Conservation (phyloP, 2,113 vertebrate genomes). For the Bagarius yarrelli region DNA sequence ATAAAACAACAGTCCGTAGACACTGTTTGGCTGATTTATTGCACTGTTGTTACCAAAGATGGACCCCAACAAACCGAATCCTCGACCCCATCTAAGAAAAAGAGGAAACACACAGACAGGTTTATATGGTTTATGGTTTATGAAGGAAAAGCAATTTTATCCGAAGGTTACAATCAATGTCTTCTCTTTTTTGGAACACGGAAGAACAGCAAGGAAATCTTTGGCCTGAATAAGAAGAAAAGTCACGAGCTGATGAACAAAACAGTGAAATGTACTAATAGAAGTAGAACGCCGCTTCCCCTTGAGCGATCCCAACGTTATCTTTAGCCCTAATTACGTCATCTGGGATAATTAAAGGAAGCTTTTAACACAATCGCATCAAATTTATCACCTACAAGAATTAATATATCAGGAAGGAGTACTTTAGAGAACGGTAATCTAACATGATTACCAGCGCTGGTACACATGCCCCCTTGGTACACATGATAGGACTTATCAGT, state of each 20-base stretch:
- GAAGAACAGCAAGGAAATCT: conserved; percentile 7
- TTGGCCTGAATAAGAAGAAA: conserved; percentile 33
- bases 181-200: not conserved
- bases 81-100: conserved; percentile 89
- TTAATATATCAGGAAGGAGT: not conserved
- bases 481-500: not conserved
- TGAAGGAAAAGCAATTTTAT: not conserved
- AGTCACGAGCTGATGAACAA: conserved; percentile 14
- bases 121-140: not conserved
- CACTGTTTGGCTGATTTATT: conserved; percentile 99
- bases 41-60: conserved; percentile 97
- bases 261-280: not conserved
- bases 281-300: conserved; percentile 8
- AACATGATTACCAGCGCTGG: not conserved
- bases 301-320: not conserved
- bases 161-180: conserved; percentile 1
- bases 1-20: conserved; percentile 97
- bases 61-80: conserved; percentile 95
- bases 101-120: conserved; percentile 4
- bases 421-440: not conserved
- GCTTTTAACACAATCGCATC: not conserved
- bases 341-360: not conserved
- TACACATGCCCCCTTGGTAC: not conserved
- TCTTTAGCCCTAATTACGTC: conserved; percentile 14
- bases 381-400: not conserved